Conservation (phyloP, 2,113 vertebrate species). For the Corynorhinus townsendii region DNA sequence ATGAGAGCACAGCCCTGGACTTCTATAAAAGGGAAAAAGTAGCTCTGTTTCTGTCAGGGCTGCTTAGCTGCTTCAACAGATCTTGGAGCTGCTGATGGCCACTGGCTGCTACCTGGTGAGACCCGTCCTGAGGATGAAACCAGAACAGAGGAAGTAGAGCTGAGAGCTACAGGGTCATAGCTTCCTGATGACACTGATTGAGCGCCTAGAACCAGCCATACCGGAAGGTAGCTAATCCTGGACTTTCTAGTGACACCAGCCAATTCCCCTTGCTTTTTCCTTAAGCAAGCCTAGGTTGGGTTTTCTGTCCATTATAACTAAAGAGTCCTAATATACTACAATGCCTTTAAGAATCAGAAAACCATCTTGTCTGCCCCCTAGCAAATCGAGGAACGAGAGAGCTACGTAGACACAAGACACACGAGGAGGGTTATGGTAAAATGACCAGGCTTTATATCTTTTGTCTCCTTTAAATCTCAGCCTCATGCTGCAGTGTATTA, state of each 20-base stretch:
- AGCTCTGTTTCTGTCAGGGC: background rate
- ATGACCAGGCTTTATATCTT: background rate
- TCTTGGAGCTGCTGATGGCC: background rate
- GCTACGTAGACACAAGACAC: no score
- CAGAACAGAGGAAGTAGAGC: background rate
- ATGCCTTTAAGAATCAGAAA: background rate
- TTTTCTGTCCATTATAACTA: background rate
- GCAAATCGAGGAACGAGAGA: background rate
- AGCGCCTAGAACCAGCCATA: background rate
- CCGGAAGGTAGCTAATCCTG: background rate
- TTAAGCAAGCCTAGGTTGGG: background rate
- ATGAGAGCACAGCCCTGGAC: background rate
- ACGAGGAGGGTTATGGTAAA: background rate
- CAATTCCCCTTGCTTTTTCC: background rate
- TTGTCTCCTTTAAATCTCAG: background rate
- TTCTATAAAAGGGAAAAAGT: background rate
- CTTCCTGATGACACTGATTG: background rate
- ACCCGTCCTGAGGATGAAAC: background rate
- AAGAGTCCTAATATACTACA: background rate
- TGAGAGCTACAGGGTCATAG: background rate
- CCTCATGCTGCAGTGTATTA: background rate
- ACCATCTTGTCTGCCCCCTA: background rate
- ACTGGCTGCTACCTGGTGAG: background rate
- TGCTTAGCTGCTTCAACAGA: background rate
- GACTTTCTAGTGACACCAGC: background rate